phyloP scores from a whole-genome alignment of 2,888 invertebrate species.

The Chymomyza fuscimana region DNA sequence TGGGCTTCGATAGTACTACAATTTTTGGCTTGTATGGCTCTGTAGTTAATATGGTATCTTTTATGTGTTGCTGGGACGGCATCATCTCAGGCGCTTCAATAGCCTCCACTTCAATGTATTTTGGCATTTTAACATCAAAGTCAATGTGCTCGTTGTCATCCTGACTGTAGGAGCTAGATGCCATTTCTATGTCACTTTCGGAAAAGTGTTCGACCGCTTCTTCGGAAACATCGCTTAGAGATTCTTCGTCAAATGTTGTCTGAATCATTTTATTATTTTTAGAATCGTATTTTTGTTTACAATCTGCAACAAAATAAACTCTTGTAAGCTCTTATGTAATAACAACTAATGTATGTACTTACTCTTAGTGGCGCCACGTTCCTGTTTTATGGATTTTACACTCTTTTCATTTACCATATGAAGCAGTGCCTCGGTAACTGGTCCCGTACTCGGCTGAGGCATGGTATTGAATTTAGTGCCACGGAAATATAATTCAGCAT shows the following conservation, averaged over 20 bases:
- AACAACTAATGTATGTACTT: neutral
- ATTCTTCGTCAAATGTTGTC: neutral
- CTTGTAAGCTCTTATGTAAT: neutral
- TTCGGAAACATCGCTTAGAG: neutral
- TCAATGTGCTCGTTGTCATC: constrained; percentile 10
- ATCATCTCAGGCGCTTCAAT: constrained; percentile 9
- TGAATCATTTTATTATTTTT: neutral
- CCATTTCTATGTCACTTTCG: constrained; percentile 17
- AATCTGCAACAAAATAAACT: neutral
- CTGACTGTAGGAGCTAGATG: neutral
- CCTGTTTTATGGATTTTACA: neutral
- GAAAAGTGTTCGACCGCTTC: constrained; percentile 5
- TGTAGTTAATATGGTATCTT: neutral
- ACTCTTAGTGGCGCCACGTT: neutral
- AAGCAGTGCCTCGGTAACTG: constrained; percentile 51
- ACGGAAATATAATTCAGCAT: constrained; percentile 47
- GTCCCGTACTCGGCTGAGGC: constrained; percentile 42
- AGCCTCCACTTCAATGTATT: constrained; percentile 23
- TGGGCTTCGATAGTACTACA: neutral
- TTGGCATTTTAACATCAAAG: constrained; percentile 21
- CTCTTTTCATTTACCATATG: constrained; percentile 30
- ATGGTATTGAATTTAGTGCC: constrained; percentile 47
- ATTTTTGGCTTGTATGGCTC: neutral
- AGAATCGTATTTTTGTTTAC: constrained; percentile 11
- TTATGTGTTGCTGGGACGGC: neutral